These are phyloP conservation scores for Argynnis bischoffii DNA, from an alignment of 2,888 invertebrate genomes.

Conservation along the genomic window DNA sequence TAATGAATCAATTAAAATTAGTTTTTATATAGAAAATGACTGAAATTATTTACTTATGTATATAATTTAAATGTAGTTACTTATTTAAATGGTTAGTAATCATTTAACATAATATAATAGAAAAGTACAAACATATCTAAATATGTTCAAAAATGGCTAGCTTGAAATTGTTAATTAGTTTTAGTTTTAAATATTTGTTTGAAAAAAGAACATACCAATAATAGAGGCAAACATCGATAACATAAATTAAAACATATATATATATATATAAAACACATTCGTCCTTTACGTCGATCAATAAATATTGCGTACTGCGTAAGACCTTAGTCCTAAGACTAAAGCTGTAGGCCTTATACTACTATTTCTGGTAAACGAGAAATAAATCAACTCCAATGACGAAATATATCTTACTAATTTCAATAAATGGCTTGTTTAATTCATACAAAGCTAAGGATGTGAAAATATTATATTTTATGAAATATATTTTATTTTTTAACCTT, in stretches of 20 bases:
- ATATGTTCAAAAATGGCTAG: too few species aligned
- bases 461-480: not conserved
- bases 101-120: too few species aligned
- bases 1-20: too few species aligned
- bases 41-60: too few species aligned
- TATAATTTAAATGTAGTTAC: too few species aligned
- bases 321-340: constrained; percentile 9
- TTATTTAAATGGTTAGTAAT: too few species aligned
- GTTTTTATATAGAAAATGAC: too few species aligned
- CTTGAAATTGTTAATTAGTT: too few species aligned
- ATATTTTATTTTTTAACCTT: too few species aligned
- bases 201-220: constrained; percentile 19
- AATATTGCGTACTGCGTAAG: constrained; percentile 3
- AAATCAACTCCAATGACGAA: constrained; percentile 6
- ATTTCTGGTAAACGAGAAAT: constrained; percentile 17
- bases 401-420: not conserved
- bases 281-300: constrained; percentile 14
- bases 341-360: constrained; percentile 11
- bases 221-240: constrained; percentile 19
- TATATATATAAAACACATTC: constrained; percentile 18
- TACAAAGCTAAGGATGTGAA: not conserved
- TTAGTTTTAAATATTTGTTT: not conserved
- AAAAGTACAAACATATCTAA: too few species aligned
- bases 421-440: not conserved
- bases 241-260: constrained; percentile 6